Base-by-base conservation (phyloP, 2,113 vertebrate genomes). In the Forbesichthys papilliferus region DNA sequence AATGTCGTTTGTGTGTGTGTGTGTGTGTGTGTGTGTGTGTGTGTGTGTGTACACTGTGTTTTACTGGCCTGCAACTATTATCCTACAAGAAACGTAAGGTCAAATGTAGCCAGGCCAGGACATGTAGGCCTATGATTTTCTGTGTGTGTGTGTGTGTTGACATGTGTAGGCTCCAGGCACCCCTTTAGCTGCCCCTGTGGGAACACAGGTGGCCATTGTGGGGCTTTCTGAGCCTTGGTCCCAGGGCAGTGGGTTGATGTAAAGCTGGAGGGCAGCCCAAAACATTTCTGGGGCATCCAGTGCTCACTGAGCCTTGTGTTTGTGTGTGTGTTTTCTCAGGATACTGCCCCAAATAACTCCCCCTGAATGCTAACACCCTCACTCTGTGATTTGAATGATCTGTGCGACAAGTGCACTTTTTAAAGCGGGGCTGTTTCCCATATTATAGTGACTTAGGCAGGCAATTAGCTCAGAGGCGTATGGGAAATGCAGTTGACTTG, bases 191-290 rank as follows among this genome's bases (percentile, higher is more conserved):
- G 68, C 83, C 78, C 82, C 87, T 89, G 83, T 92, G 90, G 89
- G 87, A 92, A 92, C 91, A 92, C 90, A 92, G 91, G 89, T 91
- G 87, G 81, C 87, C 85, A 90, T 91, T 93, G 92, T 93, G 91
- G 73, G 81, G 78, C 75, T 61, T 61, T 84, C 73, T 66, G 60
- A 66, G 78, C 9, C 61, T 27, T 27, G 27, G 27, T 27, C 46
- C 3, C 4, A 16, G 68, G 61, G 71, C 77, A 77, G 71, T 81
- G 77, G 18, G 71, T 79, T 88, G 88, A 86, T 53, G 72, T 76
- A 79, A 80, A 89, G 77, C 80, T 89, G 85, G 87, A 90, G 72
- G 71, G 63, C 53, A 84, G 87, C 89, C 91, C 84, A 83, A 87
- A 83, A 84, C 84, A 64, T 90, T 84, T 14, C 80, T 85, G 85